Percentiles rank a stretch among this genome's conserved stretches.
These are phyloP conservation scores for Mesaphorura yosii DNA, from an alignment of 1,140 invertebrate genomes.

Conservation along the genomic window DNA sequence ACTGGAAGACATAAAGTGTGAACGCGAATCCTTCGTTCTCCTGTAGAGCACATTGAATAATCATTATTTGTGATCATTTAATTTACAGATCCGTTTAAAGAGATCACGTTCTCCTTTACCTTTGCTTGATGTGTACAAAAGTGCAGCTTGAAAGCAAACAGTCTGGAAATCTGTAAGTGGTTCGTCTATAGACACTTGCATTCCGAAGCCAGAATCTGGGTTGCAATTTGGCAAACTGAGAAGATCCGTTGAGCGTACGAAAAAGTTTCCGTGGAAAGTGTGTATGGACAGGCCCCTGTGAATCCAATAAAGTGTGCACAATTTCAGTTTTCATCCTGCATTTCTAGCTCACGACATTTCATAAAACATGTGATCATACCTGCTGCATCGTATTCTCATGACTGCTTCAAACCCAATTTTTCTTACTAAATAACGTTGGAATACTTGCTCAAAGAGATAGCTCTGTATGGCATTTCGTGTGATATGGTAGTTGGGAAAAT, in stretches of 20 bases:
- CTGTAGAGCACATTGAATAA: slow-evolving; percentile 39
- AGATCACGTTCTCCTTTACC: slow-evolving; percentile 42
- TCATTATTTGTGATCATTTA: slow-evolving; percentile 9
- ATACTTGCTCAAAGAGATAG: slow-evolving; percentile 60
- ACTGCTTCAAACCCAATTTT: slow-evolving; percentile 99
- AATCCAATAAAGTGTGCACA: slow-evolving; percentile 7
- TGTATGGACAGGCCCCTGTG: slow-evolving; percentile 79
- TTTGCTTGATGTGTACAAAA: slow-evolving; percentile 96
- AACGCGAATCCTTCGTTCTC: slow-evolving; percentile 91
- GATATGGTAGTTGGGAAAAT: slow-evolving; percentile 79
- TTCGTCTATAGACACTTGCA: slow-evolving; percentile 94
- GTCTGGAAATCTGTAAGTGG: slow-evolving; percentile 69
- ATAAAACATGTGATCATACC: slow-evolving; percentile 39
- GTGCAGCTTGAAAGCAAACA: slow-evolving; percentile 93
- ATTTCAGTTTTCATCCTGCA: no score
- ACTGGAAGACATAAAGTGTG: slow-evolving; percentile 93
- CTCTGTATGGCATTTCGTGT: slow-evolving; percentile 52
- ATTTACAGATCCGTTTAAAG: background rate
- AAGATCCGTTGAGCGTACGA: slow-evolving; percentile 94
- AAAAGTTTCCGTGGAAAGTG: slow-evolving; percentile 99
- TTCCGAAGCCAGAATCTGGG: slow-evolving; percentile 94
- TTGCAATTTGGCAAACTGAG: slow-evolving; percentile 94
- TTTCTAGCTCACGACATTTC: no score
- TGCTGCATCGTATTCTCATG: slow-evolving; percentile 89
- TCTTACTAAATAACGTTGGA: slow-evolving; percentile 81